These are phyloP conservation scores for Carollia perspicillata DNA, from an alignment of 2,113 vertebrate species.

Conservation along the genomic window DNA sequence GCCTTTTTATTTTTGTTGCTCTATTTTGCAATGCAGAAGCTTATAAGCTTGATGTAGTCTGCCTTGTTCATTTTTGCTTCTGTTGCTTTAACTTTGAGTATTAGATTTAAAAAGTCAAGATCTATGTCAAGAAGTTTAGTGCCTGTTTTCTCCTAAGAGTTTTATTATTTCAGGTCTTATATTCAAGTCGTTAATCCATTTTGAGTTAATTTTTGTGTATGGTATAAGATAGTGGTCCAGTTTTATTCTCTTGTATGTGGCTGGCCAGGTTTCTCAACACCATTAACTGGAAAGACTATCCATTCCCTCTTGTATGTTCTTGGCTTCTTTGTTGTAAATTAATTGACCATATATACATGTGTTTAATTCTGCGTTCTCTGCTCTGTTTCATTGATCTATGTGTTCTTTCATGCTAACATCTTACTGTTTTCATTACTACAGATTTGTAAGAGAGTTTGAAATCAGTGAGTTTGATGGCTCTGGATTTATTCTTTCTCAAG, in stretches of 20 bases:
- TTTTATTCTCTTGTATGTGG: background rate
- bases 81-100: background rate
- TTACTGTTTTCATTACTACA: background rate
- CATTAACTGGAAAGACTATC: background rate
- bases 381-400: background rate
- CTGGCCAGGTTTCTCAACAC: background rate
- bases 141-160: background rate
- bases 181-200: background rate
- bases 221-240: background rate
- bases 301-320: background rate
- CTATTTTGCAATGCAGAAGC: background rate
- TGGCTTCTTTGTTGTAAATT: background rate
- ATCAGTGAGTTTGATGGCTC: background rate
- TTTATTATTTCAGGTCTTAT: background rate
- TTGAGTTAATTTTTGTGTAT: background rate
- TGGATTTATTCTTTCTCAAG: background rate
- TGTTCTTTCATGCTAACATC: background rate
- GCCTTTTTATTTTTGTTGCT: background rate
- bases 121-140: background rate
- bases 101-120: background rate
- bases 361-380: background rate
- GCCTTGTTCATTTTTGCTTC: background rate
- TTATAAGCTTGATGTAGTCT: background rate
- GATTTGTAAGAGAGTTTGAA: background rate
- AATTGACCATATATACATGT: background rate